A percentile compares a stretch with the other conserved stretches of the same genome.
Evolutionary conservation across 1,140 invertebrate species (phyloP).

Genomic region (Lepidurus packardi): DNA sequence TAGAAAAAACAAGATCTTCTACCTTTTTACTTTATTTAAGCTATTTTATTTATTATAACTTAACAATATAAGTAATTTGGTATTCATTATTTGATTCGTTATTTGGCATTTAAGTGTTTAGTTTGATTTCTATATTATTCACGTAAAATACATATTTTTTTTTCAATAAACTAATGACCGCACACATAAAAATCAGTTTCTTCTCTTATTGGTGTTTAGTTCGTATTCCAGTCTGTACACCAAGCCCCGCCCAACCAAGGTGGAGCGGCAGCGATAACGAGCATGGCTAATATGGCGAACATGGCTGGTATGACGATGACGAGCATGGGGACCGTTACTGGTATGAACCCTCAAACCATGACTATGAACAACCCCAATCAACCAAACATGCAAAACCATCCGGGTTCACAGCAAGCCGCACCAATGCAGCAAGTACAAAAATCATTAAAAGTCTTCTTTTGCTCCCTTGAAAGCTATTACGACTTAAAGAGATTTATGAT

Average conservation of each 20-base stretch:
- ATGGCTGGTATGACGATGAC: constrained; percentile 33
- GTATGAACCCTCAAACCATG: constrained; percentile 1
- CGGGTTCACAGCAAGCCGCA: constrained; percentile 35
- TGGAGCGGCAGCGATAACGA: constrained; percentile 26
- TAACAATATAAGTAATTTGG: no score
- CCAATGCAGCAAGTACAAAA: constrained; percentile 39
- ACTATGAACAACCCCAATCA: constrained; percentile 27
- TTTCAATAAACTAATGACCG: no score
- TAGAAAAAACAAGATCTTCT: no score
- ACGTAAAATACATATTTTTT: no score
- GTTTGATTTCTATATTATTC: no score
- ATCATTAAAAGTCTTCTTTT: not conserved
- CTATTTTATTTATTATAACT: no score
- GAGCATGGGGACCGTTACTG: constrained; percentile 26
- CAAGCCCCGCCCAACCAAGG: constrained; percentile 26
- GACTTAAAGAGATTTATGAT: constrained; percentile 24
- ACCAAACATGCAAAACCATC: constrained; percentile 35
- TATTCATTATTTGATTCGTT: no score
- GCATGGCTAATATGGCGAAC: constrained; percentile 27
- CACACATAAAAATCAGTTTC: no score
- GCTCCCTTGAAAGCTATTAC: not conserved
- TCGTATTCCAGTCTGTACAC: constrained; percentile 32
- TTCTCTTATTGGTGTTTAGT: constrained; percentile 4
- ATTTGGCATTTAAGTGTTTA: no score
- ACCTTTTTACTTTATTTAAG: no score